Evolutionary conservation across 2,113 vertebrate species (phyloP).

Genomic region (Corythornis cristatus): DNA sequence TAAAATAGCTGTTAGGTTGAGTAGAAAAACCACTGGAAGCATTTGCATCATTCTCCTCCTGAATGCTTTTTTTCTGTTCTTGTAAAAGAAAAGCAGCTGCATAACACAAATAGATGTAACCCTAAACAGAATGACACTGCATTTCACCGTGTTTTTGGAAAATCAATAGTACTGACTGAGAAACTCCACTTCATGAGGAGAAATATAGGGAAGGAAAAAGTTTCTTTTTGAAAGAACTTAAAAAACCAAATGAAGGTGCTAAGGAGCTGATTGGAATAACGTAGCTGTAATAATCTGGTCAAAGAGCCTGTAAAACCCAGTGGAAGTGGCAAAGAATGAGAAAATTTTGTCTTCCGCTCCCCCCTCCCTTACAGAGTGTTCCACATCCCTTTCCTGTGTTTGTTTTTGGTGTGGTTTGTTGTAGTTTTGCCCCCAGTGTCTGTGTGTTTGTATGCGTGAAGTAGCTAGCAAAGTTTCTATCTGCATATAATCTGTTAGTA

Average conservation of each 20-base stretch:
- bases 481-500: background rate
- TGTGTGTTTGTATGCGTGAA: background rate
- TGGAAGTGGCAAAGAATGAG: background rate
- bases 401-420: background rate
- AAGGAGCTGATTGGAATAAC: background rate
- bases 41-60: background rate
- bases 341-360: background rate
- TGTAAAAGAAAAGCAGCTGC: background rate
- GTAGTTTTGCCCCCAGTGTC: background rate
- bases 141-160: background rate
- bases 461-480: background rate
- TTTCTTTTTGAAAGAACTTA: background rate
- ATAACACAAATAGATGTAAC: background rate
- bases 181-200: background rate
- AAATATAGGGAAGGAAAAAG: background rate
- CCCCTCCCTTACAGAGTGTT: background rate
- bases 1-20: background rate
- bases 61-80: background rate
- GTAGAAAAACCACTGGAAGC: background rate
- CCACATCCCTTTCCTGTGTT: background rate
- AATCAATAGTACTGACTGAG: background rate
- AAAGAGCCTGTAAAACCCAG: background rate
- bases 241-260: background rate
- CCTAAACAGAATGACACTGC: background rate
- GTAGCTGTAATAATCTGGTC: background rate